Evolutionary conservation across 1,140 invertebrate species (phyloP).

Genomic region (Reticulitermes speratus): DNA sequence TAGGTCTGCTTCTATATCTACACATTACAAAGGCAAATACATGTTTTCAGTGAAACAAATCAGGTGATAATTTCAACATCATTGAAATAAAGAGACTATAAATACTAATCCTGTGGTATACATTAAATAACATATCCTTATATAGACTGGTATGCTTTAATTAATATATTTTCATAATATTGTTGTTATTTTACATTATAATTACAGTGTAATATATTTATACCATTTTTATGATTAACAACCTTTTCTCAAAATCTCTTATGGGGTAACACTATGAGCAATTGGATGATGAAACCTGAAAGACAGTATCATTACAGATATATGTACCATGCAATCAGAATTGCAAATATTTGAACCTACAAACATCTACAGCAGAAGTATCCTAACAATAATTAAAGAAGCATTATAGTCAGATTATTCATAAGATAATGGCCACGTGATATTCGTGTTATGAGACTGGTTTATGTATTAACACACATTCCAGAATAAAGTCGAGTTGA

Average conservation of each 20-base stretch:
- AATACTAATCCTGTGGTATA: too few species aligned
- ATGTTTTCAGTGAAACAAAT: too few species aligned
- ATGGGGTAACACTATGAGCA: conserved; percentile 30
- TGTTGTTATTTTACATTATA: conserved; percentile 31
- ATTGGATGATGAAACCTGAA: conserved; percentile 24
- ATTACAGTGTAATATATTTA: conserved; percentile 32
- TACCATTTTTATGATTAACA: conserved; percentile 29
- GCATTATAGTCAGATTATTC: conserved; percentile 5
- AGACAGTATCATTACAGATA: conserved; percentile 24
- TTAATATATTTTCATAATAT: conserved; percentile 33
- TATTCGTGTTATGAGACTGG: not conserved
- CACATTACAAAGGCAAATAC: too few species aligned
- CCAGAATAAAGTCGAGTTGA: not conserved
- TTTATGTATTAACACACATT: not conserved
- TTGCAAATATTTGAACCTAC: conserved; percentile 19
- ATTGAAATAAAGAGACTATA: too few species aligned
- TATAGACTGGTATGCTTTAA: conserved; percentile 25
- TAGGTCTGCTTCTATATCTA: too few species aligned
- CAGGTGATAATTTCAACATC: too few species aligned
- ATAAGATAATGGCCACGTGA: conserved; percentile 12
- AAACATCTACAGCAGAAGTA: conserved; percentile 23
- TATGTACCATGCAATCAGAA: conserved; percentile 20
- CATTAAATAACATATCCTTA: too few species aligned
- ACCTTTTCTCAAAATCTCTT: conserved; percentile 29
- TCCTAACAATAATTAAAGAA: conserved; percentile 8